A percentile compares a stretch with the other conserved stretches of the same genome.
Conservation (phyloP, 2,888 invertebrate species). For the Diarsia brunnea region DNA sequence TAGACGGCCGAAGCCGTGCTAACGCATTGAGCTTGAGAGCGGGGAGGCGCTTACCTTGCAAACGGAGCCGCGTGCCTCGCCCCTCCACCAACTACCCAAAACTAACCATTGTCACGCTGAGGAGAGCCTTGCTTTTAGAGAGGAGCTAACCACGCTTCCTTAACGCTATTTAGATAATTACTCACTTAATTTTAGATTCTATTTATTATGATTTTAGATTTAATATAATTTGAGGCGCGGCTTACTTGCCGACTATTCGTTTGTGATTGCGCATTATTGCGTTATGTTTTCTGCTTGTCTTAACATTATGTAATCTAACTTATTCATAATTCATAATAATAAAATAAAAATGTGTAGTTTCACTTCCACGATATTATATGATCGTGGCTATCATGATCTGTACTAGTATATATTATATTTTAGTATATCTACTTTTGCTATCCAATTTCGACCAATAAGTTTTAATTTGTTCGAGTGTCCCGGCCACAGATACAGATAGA, state of each 20-base stretch:
- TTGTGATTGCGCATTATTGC: conserved; percentile 56
- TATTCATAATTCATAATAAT: conserved; percentile 44
- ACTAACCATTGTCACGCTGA: conserved; percentile 35
- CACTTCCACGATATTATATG: conserved; percentile 49
- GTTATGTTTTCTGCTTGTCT: conserved; percentile 55
- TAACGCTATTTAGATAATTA: conserved; percentile 59
- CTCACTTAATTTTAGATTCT: conserved; percentile 57
- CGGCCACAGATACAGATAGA: no score
- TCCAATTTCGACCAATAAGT: conserved; percentile 64
- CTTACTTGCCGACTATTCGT: conserved; percentile 35
- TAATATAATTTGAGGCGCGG: conserved; percentile 43
- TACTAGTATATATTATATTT: conserved; percentile 65
- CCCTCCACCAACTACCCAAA: conserved; percentile 15
- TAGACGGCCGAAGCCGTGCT: conserved; percentile 9
- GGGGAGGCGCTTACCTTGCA: no score
- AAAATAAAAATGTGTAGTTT: conserved; percentile 49
- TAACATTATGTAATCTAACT: conserved; percentile 57
- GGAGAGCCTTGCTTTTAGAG: conserved; percentile 54
- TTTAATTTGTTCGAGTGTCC: conserved; percentile 60
- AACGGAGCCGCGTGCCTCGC: conserved; percentile 35
- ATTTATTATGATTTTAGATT: conserved; percentile 51
- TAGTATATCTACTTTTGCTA: conserved; percentile 60
- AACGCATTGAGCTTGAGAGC: conserved; percentile 45
- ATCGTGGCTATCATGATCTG: conserved; percentile 63
- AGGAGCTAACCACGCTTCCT: conserved; percentile 60